Evolutionary conservation across 2,797 vertebrate genomes (phyloP).

Genomic region (Hylomyscus alleni): DNA sequence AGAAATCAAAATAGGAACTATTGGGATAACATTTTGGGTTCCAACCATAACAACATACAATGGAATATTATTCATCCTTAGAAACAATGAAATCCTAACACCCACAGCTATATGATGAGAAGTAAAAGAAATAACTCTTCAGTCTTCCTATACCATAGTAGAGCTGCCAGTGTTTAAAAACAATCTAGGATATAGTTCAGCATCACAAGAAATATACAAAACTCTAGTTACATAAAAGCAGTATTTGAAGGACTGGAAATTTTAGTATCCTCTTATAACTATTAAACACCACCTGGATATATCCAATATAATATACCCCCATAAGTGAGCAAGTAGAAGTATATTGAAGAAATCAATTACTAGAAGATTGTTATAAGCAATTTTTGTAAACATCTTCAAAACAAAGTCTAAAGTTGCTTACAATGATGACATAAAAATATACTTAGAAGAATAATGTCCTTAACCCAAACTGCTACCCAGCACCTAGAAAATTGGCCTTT

Average conservation of each 20-base stretch:
- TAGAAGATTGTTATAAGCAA: not conserved
- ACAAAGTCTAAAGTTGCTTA: constrained; percentile 32
- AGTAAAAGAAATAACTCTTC: not conserved
- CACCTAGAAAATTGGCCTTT: not conserved
- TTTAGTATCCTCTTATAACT: not conserved
- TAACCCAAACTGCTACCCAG: not conserved
- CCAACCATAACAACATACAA: not conserved
- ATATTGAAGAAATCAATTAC: not conserved
- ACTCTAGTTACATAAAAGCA: not conserved
- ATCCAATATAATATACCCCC: not conserved
- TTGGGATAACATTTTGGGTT: not conserved
- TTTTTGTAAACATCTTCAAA: constrained; percentile 45
- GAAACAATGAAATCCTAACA: not conserved
- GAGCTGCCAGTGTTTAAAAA: not conserved
- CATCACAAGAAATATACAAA: not conserved
- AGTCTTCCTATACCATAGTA: not conserved
- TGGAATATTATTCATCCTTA: not conserved
- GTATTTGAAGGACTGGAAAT: not conserved
- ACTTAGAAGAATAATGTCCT: constrained; percentile 17
- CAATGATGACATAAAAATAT: not conserved
- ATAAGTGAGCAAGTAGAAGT: not conserved
- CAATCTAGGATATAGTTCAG: not conserved
- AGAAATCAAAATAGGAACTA: not conserved
- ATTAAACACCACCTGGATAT: not conserved
- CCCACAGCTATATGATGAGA: not conserved